Percentiles rank a stretch among this genome's conserved stretches.
Conservation (phyloP, 92 coral and sea anemone genomes). For the Siderastrea siderea region DNA sequence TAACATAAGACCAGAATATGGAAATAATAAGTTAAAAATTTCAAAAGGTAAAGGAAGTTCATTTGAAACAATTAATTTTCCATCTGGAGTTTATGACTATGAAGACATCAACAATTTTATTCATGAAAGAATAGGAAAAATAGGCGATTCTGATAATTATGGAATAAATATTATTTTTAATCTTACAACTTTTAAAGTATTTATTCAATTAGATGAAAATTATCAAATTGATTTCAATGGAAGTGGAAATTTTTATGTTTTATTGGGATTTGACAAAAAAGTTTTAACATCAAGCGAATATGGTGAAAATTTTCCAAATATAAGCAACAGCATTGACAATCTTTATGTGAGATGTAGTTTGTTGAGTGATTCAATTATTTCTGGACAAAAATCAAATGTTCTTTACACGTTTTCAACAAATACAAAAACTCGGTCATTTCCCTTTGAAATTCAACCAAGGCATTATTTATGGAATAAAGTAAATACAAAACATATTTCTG, state of each 20-base stretch:
- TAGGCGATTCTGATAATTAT: not conserved
- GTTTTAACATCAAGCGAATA: not conserved
- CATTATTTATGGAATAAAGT: too few relatives aligned
- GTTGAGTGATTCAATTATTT: too few relatives aligned
- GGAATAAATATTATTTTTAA: not conserved
- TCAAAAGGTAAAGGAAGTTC: not conserved
- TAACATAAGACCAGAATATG: not conserved
- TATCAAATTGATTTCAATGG: not conserved
- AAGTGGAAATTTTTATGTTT: not conserved
- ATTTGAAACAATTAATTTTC: conserved; percentile 8
- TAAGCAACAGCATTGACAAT: too few relatives aligned
- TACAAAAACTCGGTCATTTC: too few relatives aligned
- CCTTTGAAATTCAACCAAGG: too few relatives aligned
- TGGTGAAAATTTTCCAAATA: not conserved
- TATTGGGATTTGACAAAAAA: not conserved
- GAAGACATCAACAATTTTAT: not conserved
- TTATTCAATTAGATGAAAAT: not conserved
- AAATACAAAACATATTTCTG: not conserved
- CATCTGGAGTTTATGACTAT: conserved; percentile 14
- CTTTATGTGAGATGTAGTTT: too few relatives aligned
- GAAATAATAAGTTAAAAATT: not conserved
- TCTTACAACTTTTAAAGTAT: too few relatives aligned
- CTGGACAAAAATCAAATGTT: too few relatives aligned
- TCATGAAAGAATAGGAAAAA: not conserved
- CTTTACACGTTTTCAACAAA: too few relatives aligned